phyloP scores from a whole-genome alignment of 2,797 vertebrate species.

The Melanotaenia parkinsoni region DNA sequence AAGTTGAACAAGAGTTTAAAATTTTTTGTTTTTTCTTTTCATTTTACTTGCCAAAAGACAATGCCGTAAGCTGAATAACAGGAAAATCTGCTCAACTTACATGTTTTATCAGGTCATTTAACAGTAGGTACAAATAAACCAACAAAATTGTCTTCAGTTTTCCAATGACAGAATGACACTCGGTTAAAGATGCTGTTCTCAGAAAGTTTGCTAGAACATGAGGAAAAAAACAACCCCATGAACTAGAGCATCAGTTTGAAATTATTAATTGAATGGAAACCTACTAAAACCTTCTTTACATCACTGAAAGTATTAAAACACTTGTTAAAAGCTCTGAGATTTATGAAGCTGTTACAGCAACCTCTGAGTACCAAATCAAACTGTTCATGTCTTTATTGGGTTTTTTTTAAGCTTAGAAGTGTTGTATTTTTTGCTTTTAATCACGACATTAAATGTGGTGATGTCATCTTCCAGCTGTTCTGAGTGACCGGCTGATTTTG shows the following conservation, averaged over 20 bases:
- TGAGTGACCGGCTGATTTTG: constrained; percentile 91
- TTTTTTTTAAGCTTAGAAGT: not conserved
- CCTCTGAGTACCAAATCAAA: not conserved
- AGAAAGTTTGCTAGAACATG: too few relatives aligned
- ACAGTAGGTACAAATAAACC: not conserved
- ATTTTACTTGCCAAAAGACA: not conserved
- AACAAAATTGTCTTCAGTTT: not conserved
- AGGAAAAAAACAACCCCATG: too few relatives aligned
- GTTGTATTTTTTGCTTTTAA: constrained; percentile 13
- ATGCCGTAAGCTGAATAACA: not conserved
- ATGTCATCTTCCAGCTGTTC: constrained; percentile 85
- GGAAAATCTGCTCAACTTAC: not conserved
- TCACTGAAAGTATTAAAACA: not conserved
- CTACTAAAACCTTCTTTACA: not conserved
- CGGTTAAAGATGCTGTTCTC: not conserved
- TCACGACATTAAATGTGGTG: constrained; percentile 31
- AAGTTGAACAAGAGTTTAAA: not conserved
- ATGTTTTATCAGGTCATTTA: not conserved
- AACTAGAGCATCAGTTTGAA: not conserved
- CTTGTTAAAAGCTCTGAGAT: not conserved
- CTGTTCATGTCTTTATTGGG: too few relatives aligned
- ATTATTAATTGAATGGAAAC: not conserved
- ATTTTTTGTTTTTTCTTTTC: too few relatives aligned
- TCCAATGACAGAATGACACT: not conserved
- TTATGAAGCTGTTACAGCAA: not conserved